phyloP scores from a whole-genome alignment of 2,888 invertebrate genomes.

The Cataglyphis cursor region DNA sequence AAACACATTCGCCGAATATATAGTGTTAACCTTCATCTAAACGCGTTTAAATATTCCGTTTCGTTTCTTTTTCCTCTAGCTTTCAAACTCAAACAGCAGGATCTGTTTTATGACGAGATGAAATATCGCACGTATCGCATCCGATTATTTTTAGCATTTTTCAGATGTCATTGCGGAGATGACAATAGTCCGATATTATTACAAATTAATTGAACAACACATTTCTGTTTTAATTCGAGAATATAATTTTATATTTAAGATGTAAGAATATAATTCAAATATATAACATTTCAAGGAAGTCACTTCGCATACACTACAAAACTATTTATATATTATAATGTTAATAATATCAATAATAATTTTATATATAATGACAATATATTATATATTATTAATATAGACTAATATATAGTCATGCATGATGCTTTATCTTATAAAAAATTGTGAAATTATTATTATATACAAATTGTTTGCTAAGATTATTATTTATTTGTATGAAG shows the following conservation, averaged over 20 bases:
- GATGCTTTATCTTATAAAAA: neutral
- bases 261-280: neutral
- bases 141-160: neutral
- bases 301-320: neutral
- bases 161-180: neutral
- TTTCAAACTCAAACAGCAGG: neutral
- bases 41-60: constrained; percentile 5
- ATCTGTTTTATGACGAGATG: constrained; percentile 2
- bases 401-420: neutral
- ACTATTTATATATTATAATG: neutral
- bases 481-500: neutral
- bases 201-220: neutral
- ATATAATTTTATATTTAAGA: neutral
- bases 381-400: neutral
- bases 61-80: neutral
- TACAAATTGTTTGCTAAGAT: neutral
- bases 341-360: constrained; percentile 7
- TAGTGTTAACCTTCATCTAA: neutral
- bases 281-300: neutral
- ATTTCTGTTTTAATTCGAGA: constrained; percentile 4
- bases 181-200: neutral
- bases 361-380: neutral
- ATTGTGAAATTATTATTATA: neutral
- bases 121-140: neutral
- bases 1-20: constrained; percentile 6